Evolutionary conservation across 2,113 vertebrate genomes (phyloP).

Genomic region (Cettia cetti): DNA sequence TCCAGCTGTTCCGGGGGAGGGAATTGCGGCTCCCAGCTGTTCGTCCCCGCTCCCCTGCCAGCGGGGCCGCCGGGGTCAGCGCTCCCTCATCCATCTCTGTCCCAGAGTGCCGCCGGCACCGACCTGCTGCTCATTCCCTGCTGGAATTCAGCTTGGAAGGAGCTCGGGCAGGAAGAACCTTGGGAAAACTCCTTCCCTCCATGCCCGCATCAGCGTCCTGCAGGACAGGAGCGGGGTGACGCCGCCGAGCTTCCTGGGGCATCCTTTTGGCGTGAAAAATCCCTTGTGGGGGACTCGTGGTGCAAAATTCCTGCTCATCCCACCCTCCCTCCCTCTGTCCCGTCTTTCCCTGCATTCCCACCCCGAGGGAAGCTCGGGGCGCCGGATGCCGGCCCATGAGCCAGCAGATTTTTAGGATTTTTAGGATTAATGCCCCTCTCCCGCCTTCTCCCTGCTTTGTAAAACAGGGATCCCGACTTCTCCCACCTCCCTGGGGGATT

Average conservation of each 20-base stretch:
- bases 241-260: fast-evolving
- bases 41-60: slow-evolving; percentile 42
- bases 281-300: fast-evolving
- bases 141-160: background rate
- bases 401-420: background rate
- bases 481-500: slow-evolving; percentile 9
- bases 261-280: background rate
- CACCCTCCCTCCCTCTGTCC: background rate
- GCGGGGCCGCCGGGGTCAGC: slow-evolving; percentile 41
- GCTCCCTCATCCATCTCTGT: slow-evolving; percentile 54
- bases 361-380: background rate
- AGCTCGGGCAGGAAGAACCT: background rate
- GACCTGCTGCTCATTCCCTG: background rate
- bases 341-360: background rate
- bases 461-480: background rate
- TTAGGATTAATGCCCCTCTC: background rate
- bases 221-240: background rate
- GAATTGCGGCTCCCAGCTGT: slow-evolving; percentile 44
- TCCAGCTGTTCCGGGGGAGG: slow-evolving; percentile 55
- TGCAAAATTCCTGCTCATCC: background rate
- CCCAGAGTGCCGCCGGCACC: background rate
- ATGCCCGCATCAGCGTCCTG: background rate
- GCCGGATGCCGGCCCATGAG: background rate
- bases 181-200: background rate
- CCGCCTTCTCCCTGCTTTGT: background rate